These are phyloP conservation scores for Grallaria varia DNA, from an alignment of 2,113 vertebrate genomes.

Conservation along the genomic window DNA sequence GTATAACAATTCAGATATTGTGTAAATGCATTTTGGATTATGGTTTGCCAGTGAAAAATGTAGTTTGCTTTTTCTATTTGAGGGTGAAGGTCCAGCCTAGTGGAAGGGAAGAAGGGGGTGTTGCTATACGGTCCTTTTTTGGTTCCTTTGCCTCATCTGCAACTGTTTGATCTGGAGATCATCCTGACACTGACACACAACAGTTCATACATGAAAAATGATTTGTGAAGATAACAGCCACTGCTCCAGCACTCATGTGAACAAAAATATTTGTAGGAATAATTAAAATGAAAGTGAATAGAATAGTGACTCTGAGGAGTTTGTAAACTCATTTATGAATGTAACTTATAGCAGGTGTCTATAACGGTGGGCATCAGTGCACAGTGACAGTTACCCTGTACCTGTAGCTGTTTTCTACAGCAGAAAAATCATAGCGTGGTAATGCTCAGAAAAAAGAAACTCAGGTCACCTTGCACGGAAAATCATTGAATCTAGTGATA, in stretches of 20 bases:
- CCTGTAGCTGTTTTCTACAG: background rate
- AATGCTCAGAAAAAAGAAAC: background rate
- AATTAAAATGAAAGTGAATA: background rate
- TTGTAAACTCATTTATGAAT: background rate
- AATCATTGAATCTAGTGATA: constrained; percentile 6
- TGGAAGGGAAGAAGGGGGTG: background rate
- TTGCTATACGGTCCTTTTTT: accelerated
- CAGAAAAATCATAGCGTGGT: background rate
- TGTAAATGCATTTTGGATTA: background rate
- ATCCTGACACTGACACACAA: accelerated
- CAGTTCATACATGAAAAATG: background rate
- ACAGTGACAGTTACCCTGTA: background rate
- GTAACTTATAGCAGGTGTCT: background rate
- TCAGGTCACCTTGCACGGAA: constrained; percentile 47
- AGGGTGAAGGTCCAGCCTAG: background rate
- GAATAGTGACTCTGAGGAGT: background rate
- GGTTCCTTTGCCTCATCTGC: background rate
- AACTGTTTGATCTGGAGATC: background rate
- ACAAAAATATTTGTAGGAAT: background rate
- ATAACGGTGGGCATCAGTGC: background rate
- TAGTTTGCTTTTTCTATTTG: background rate
- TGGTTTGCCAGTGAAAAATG: background rate
- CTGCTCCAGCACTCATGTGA: background rate
- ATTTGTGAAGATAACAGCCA: background rate
- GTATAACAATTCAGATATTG: background rate